Evolutionary conservation across 2,888 invertebrate species (phyloP).

Genomic region (Oeneis ivallda): DNA sequence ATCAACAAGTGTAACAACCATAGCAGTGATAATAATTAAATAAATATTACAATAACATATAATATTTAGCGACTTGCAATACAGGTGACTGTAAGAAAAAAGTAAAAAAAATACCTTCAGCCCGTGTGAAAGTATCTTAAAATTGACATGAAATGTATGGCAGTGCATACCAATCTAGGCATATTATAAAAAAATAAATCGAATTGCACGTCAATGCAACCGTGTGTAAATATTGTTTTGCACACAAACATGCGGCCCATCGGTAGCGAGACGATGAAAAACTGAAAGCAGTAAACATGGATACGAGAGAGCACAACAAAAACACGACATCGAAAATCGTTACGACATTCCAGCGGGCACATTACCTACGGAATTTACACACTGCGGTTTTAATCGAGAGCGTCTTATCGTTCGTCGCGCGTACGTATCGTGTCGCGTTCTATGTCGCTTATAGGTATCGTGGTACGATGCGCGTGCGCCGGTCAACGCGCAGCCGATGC

Average conservation of each 20-base stretch:
- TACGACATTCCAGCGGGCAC: constrained; percentile 49
- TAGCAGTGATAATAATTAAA: too few species aligned
- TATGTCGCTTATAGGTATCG: constrained; percentile 18
- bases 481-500: constrained; percentile 70
- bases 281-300: constrained; percentile 31
- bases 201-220: background rate
- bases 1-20: too few species aligned
- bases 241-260: constrained; percentile 15
- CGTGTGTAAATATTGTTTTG: background rate
- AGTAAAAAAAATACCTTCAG: too few species aligned
- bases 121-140: too few species aligned
- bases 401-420: constrained; percentile 41
- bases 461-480: constrained; percentile 59
- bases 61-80: too few species aligned
- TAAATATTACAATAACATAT: too few species aligned
- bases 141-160: too few species aligned
- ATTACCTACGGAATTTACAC: constrained; percentile 52
- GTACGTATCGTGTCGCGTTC: constrained; percentile 28
- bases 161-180: too few species aligned
- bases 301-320: constrained; percentile 43
- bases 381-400: constrained; percentile 43
- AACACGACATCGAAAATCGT: constrained; percentile 41
- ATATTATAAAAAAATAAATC: too few species aligned
- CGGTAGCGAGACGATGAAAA: constrained; percentile 21
- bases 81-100: too few species aligned